Evolutionary conservation across 2,888 invertebrate species (phyloP), one percentile per base, ranked within the genome.

Genomic region (Drosophila antonietae): DNA sequence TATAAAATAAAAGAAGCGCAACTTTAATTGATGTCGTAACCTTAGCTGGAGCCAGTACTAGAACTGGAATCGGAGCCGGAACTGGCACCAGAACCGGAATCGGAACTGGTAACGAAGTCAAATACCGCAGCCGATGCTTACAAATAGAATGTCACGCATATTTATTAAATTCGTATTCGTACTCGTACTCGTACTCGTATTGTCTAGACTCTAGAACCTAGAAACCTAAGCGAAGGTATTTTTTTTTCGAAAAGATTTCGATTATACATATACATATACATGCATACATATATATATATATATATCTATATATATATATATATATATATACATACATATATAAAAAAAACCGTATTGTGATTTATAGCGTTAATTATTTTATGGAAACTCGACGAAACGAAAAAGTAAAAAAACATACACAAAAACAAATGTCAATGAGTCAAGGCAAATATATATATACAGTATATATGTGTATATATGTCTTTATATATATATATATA

Each of bases 351-450:
- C 91, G 90, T 90, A 92, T 92, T 92, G 92, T 92, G 92, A 92
- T 92, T 92, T 91, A 88, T 92, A 92, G 92, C 88, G 91, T 92
- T 92, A 92, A 92, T 92, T 92, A 92, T 90, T 90, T 86, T 82
- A 86, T 88, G 82, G 69, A 75, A 81, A 64, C 85, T 81, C 68
- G 64, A 62, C 20, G 60, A 49, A 49, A 62, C 23, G 33, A 41
- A 52, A 39, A 63, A 18, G 53, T 31, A 62, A 49, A 31, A 18
- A 15, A n/a, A 20, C 1, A 20, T 1, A 20, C 20, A 20, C 20
- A n/a, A n/a, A n/a, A n/a, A 20, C 47, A 52, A 53, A 47, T 63
- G 56, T 60, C 57, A 66, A 44, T 64, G 58, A 58, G 44, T 39
- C 51, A 53, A 72, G 53, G 57, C 46, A 64, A 44, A 62, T 41